phyloP scores from a whole-genome alignment of 2,113 vertebrate species.

The Gambusia holbrooki region DNA sequence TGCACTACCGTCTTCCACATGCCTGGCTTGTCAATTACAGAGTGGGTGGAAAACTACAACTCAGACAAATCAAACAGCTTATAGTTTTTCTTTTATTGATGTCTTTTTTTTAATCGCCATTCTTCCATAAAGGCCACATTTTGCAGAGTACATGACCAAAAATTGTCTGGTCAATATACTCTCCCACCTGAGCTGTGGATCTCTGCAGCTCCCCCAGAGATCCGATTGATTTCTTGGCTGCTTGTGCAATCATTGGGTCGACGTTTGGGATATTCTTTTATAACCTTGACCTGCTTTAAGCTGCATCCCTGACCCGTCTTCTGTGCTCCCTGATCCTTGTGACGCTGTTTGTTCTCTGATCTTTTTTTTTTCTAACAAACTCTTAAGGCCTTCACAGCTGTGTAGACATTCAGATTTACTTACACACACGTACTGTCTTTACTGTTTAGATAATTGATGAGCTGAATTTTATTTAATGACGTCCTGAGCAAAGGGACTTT shows the following conservation, averaged over 20 bases:
- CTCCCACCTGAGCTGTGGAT: not conserved
- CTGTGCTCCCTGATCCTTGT: too few species aligned
- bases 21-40: not conserved
- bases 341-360: too few species aligned
- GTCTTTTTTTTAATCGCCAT: not conserved
- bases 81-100: not conserved
- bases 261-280: too few species aligned
- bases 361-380: not conserved
- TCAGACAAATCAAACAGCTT: not conserved
- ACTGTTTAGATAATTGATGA: not conserved
- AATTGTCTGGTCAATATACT: not conserved
- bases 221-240: not conserved
- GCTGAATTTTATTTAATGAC: not conserved
- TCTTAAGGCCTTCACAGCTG: not conserved
- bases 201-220: not conserved
- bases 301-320: too few species aligned
- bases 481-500: not conserved
- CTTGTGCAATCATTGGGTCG: not conserved
- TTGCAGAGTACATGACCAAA: not conserved
- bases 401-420: not conserved
- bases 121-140: not conserved
- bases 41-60: not conserved
- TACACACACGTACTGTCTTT: not conserved
- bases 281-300: too few species aligned
- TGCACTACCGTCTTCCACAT: not conserved